phyloP scores from a whole-genome alignment of 2,888 invertebrate genomes.

The Limnephilus lunatus region DNA sequence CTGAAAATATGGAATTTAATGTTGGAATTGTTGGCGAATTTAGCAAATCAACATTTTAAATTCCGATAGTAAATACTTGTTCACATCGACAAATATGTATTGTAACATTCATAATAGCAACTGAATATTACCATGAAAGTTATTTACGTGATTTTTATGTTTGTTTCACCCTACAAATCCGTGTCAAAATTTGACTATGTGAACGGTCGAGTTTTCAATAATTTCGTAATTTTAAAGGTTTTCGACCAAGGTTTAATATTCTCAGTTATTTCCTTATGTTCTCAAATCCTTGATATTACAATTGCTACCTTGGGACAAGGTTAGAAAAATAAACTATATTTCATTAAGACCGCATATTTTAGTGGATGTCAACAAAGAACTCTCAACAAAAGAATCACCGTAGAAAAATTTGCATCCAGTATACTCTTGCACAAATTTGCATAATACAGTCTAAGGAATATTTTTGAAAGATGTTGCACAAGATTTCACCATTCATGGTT shows the following conservation, averaged over 20 bases:
- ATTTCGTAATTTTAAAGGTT: neutral
- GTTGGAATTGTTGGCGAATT: neutral
- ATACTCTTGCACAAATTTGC: neutral
- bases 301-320: neutral
- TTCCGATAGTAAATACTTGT: neutral
- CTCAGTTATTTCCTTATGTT: neutral
- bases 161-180: too few relatives aligned
- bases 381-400: neutral
- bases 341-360: neutral
- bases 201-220: neutral
- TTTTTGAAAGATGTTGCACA: neutral
- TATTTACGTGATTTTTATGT: too few relatives aligned
- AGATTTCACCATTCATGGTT: neutral
- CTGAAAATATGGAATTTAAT: neutral
- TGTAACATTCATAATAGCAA: neutral
- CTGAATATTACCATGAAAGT: too few relatives aligned
- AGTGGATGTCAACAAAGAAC: neutral
- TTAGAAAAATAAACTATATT: neutral
- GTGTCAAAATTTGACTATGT: neutral
- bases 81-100: neutral
- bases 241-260: neutral
- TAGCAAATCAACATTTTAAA: neutral
- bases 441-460: neutral
- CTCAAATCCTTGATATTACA: neutral
- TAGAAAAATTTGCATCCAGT: neutral